Evolutionary conservation across 1,140 invertebrate species (phyloP), one percentile per base, ranked within the genome.

Genomic region (Oryctes rhinoceros): DNA sequence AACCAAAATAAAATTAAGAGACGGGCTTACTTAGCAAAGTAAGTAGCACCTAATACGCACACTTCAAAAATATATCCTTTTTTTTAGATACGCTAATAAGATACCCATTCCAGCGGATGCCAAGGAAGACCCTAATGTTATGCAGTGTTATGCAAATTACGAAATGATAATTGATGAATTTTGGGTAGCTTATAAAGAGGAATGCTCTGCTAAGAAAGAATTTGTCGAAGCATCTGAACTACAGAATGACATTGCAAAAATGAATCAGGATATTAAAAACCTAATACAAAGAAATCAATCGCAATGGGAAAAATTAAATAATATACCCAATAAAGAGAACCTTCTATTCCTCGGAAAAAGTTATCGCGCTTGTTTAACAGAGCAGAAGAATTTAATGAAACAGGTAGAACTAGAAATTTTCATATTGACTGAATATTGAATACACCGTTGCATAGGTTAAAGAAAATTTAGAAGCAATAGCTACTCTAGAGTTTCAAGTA

Each of bases 81-180:
- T 48, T 20, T 37, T 78, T 53, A 79, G 78, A 80, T 83, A 80
- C 78, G 81, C 81, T 4, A 62, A 79, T n/a, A 80, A 82, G 80
- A 78, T 82, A 13, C 44, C 78, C 4, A 48, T 82, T 3, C 83
- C 83, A 11, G 4, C 35, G 9, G 79, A 79, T 39, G 67, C 76
- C 11, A 6, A 18, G 3, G 59, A 67, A 76, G 81, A 82, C 39
- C n/a, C 35, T 13, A 24, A 81, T 48, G 49, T 82, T 18, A 44
- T 48, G n/a, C 35, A 74, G 4, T n/a, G 80, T 13, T 47, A 78
- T 44, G 35, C 59, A 48, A 15, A 47, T 13, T 81, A 83, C 44
- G 53, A 67, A 37, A 39, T 65, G 39, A 13, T 76, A 4, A 81
- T 83, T 53, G 81, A 81, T 3, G 71, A 79, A 18, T 83, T 83